phyloP scores from a whole-genome alignment of 2,113 vertebrate species.

The Hydrochoerus hydrochaeris region DNA sequence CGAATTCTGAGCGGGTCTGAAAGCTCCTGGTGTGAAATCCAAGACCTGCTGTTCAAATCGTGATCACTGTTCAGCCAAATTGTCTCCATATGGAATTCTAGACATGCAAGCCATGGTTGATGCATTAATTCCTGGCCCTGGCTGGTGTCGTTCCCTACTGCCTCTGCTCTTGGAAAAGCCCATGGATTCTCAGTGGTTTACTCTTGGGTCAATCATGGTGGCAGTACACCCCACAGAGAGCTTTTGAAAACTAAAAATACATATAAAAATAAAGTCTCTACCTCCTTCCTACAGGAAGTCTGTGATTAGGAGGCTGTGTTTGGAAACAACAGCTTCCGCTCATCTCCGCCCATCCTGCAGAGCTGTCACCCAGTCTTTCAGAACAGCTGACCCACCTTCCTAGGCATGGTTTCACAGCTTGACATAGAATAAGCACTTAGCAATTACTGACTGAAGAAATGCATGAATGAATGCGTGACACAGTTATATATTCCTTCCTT shows the following conservation, averaged over 20 bases:
- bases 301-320: background rate
- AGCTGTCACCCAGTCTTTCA: background rate
- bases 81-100: conserved; percentile 3
- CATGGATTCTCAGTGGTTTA: background rate
- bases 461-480: background rate
- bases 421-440: background rate
- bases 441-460: background rate
- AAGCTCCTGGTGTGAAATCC: conserved; percentile 44
- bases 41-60: conserved; percentile 31
- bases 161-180: background rate
- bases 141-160: background rate
- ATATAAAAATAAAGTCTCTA: background rate
- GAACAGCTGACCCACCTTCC: background rate
- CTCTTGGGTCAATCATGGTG: conserved; percentile 13
- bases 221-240: background rate
- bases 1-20: background rate
- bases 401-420: background rate
- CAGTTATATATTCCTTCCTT: background rate
- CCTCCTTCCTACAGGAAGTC: background rate
- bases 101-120: background rate
- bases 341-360: background rate
- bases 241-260: background rate
- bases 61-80: background rate
- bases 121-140: background rate
- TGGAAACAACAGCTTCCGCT: background rate